Conservation (phyloP, 2,888 invertebrate genomes). For the Aradus depressus region DNA sequence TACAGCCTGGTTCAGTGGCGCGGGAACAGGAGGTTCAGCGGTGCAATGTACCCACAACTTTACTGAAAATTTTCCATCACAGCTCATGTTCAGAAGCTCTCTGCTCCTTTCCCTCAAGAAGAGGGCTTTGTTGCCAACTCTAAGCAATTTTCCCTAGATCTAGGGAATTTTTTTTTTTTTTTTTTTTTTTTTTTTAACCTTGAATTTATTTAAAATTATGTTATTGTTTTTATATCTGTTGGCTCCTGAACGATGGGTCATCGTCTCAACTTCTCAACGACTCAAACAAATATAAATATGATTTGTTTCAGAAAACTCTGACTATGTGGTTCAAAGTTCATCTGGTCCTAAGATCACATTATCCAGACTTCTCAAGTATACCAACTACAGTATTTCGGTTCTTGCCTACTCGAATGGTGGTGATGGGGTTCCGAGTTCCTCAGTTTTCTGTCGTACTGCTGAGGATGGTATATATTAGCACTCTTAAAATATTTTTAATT, state of each 20-base stretch:
- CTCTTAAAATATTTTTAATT: background rate
- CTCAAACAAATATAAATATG: background rate
- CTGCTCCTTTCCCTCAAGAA: too few species aligned
- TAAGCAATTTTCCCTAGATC: background rate
- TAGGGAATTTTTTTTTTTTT: background rate
- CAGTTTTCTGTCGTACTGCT: slow-evolving; percentile 76
- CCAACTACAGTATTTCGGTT: slow-evolving; percentile 85
- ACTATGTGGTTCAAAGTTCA: slow-evolving; percentile 50
- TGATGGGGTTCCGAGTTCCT: slow-evolving; percentile 73
- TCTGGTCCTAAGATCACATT: slow-evolving; percentile 56
- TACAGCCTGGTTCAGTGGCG: too few species aligned
- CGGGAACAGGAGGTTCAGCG: too few species aligned
- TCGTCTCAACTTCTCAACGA: background rate
- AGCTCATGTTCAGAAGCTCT: too few species aligned
- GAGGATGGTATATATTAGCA: slow-evolving; percentile 60
- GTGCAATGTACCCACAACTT: too few species aligned
- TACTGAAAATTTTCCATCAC: too few species aligned
- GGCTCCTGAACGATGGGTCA: background rate
- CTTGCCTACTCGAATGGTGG: slow-evolving; percentile 80
- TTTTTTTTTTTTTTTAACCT: slow-evolving; percentile 3
- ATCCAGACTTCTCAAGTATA: slow-evolving; percentile 68
- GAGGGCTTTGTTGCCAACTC: too few species aligned
- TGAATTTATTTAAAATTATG: background rate
- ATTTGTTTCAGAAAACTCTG: slow-evolving; percentile 49
- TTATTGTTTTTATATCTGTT: slow-evolving; percentile 2